Percentiles rank a stretch among this genome's conserved stretches.
These are phyloP conservation scores for Cynaeus angustus DNA, from an alignment of 2,888 invertebrate genomes.

Conservation along the genomic window DNA sequence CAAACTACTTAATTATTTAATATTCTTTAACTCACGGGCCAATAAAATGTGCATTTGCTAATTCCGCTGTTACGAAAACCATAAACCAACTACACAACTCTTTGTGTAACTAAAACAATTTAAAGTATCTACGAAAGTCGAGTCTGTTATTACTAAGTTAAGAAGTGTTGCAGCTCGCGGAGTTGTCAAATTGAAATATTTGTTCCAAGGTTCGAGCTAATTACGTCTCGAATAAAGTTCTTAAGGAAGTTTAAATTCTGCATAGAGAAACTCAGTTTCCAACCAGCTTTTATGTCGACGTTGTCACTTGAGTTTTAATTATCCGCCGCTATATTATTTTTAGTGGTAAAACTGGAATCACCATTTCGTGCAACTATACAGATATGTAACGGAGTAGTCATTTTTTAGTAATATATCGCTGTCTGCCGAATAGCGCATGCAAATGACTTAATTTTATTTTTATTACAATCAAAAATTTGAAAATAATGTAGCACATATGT, in stretches of 20 bases:
- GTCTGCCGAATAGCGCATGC: too few species aligned
- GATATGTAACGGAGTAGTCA: too few species aligned
- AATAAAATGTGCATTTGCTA: not conserved
- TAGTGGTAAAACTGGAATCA: not conserved
- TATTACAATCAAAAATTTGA: too few species aligned
- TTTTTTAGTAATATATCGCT: too few species aligned
- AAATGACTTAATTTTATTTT: too few species aligned
- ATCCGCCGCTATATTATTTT: not conserved
- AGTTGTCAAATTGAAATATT: conserved; percentile 35
- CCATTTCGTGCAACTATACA: too few species aligned
- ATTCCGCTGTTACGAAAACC: not conserved
- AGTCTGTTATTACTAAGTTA: conserved; percentile 4
- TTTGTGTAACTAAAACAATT: not conserved
- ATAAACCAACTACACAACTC: not conserved
- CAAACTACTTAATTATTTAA: not conserved
- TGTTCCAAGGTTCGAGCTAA: conserved; percentile 24
- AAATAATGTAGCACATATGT: too few species aligned
- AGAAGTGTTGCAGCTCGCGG: conserved; percentile 18
- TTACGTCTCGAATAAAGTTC: conserved; percentile 19
- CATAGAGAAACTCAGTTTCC: conserved; percentile 1
- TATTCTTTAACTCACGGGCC: not conserved
- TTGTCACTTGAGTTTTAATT: conserved; percentile 7
- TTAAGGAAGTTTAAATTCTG: conserved; percentile 25
- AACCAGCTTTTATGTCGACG: conserved; percentile 11
- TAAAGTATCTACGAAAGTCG: not conserved